A percentile compares a stretch with the other conserved stretches of the same genome.
phyloP scores from a whole-genome alignment of 2,113 vertebrate genomes.

The Saimiri boliviensis region DNA sequence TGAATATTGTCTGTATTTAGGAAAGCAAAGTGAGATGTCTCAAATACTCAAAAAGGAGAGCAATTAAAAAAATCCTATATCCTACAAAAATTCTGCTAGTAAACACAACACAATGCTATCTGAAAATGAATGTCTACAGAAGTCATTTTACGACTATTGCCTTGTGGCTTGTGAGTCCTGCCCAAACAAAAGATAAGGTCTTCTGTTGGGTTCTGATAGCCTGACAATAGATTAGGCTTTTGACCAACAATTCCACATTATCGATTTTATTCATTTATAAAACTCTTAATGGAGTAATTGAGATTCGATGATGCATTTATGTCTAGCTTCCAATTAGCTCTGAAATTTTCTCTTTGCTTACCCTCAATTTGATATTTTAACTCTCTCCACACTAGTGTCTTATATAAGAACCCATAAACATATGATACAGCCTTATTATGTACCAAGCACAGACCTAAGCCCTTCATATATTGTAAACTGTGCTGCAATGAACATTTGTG shows the following conservation, averaged over 20 bases:
- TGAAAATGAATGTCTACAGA: not conserved
- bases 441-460: not conserved
- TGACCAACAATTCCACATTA: not conserved
- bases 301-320: not conserved
- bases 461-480: not conserved
- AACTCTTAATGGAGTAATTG: not conserved
- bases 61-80: not conserved
- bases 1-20: not conserved
- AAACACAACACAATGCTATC: not conserved
- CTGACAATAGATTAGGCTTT: not conserved
- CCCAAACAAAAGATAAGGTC: not conserved
- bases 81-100: not conserved
- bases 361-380: not conserved
- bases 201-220: not conserved
- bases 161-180: not conserved
- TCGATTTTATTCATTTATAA: constrained; percentile 17
- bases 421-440: not conserved
- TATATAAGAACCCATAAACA: not conserved
- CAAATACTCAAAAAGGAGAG: not conserved
- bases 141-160: not conserved
- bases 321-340: not conserved
- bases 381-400: not conserved
- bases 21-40: not conserved
- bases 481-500: too few relatives aligned
- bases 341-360: constrained; percentile 5